Evolutionary conservation across 2,797 vertebrate genomes (phyloP).

Genomic region (Huso huso): DNA sequence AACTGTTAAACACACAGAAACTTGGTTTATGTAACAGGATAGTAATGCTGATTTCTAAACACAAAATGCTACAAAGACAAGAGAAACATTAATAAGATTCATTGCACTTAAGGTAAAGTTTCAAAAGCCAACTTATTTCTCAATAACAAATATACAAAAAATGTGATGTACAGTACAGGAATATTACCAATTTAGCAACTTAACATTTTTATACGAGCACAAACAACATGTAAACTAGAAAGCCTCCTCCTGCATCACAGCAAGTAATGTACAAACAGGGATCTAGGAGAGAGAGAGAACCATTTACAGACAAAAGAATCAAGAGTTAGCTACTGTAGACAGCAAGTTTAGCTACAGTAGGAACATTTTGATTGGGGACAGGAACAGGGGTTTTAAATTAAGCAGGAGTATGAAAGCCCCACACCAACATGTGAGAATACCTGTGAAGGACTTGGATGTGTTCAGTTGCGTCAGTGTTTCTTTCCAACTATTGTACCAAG

Average conservation of each 20-base stretch:
- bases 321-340: constrained; percentile 3
- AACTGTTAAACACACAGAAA: too few species aligned
- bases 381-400: constrained; percentile 21
- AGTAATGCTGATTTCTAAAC: background rate
- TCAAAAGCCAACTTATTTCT: constrained; percentile 10
- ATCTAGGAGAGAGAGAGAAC: background rate
- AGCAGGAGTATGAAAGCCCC: constrained; percentile 38
- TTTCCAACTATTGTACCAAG: constrained; percentile 88
- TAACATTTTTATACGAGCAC: constrained; percentile 6
- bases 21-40: background rate
- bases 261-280: constrained; percentile 5
- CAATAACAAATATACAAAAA: too few species aligned
- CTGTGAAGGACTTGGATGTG: constrained; percentile 77
- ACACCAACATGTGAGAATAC: constrained; percentile 62
- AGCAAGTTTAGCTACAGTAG: constrained; percentile 7
- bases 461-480: constrained; percentile 78
- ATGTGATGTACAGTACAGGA: background rate
- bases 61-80: background rate
- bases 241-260: constrained; percentile 12
- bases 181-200: background rate
- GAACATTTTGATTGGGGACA: constrained; percentile 15
- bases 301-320: too few species aligned
- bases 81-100: background rate
- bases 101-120: constrained; percentile 8
- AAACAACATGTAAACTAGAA: constrained; percentile 8